Conservation (phyloP, 2,797 vertebrate genomes). For the Hoplostethus mediterraneus region DNA sequence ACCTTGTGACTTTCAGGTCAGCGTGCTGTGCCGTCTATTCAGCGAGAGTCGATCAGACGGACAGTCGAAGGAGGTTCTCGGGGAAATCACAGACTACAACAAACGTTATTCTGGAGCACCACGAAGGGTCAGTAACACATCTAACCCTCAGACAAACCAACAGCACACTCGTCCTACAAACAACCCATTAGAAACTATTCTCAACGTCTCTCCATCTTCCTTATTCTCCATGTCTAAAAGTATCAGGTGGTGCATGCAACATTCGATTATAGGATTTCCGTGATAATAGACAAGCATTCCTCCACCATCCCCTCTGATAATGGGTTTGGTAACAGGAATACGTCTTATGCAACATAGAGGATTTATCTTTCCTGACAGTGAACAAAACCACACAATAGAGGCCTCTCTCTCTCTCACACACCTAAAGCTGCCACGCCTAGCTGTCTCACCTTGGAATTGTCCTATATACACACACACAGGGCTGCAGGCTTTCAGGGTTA, state of each 20-base stretch:
- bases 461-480: neutral
- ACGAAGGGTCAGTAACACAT: slow-evolving; percentile 74
- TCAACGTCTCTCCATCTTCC: too few species aligned
- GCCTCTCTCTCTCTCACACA: slow-evolving; percentile 7
- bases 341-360: slow-evolving; percentile 26
- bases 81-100: slow-evolving; percentile 88
- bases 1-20: slow-evolving; percentile 78
- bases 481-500: neutral
- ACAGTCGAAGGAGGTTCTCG: slow-evolving; percentile 75
- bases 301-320: slow-evolving; percentile 6
- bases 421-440: slow-evolving; percentile 21
- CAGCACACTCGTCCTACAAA: neutral
- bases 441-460: neutral
- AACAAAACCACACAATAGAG: slow-evolving; percentile 11
- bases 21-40: slow-evolving; percentile 80
- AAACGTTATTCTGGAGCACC: slow-evolving; percentile 89
- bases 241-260: neutral
- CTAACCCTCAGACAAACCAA: neutral
- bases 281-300: slow-evolving; percentile 6
- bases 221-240: neutral
- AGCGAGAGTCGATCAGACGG: slow-evolving; percentile 82
- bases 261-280: slow-evolving; percentile 2
- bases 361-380: slow-evolving; percentile 14
- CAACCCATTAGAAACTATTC: neutral
- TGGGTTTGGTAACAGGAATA: slow-evolving; percentile 33